Evolutionary conservation across 2,888 invertebrate species (phyloP), one percentile per base, ranked within the genome.

Genomic region (Eurois occulta): DNA sequence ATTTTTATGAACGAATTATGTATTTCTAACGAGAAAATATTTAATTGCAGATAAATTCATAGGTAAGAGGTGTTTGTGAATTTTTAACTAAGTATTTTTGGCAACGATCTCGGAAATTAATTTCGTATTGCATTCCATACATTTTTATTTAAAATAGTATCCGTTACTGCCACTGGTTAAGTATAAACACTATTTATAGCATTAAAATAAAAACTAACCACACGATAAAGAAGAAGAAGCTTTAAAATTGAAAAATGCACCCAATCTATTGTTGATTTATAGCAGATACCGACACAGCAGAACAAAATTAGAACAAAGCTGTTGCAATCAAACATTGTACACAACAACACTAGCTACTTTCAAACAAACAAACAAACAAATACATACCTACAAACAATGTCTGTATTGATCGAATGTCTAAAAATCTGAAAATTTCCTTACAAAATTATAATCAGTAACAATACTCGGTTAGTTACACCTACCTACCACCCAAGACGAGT

Each of bases 311-410:
- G 21, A 41, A 41, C 32, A 48, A 55, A 13, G 13, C 13, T 65
- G 11, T 75, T 75, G 28, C 18, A 41, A 35, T 48, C 46, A 73
- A 41, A 38, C 38, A 73, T 55, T 55, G 55, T 60, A 48, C n/a
- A 46, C n/a, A 67, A 70, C 21, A 77, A 41, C 41, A 72, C 18
- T 32, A 21, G 1, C 10, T 18, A 28, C 18, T 48, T 28, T 24
- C 32, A 77, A 72, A 41, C 38, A 41, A 60, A 52, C 48, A 73
- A 43, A 35, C 16, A 48, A 41, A 32, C 48, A 73, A 43, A 35
- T 11, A 48, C 35, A 32, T 8, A 60, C 7, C 28, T 13, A 60
- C 38, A 6, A 38, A 28, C 38, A 41, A 71, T 58, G 41, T 32
- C 7, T 13, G 18, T 1, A 41, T 16, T 28, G 18, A 24, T 48